phyloP scores from a whole-genome alignment of 2,888 invertebrate genomes.

The Panopea generosa region DNA sequence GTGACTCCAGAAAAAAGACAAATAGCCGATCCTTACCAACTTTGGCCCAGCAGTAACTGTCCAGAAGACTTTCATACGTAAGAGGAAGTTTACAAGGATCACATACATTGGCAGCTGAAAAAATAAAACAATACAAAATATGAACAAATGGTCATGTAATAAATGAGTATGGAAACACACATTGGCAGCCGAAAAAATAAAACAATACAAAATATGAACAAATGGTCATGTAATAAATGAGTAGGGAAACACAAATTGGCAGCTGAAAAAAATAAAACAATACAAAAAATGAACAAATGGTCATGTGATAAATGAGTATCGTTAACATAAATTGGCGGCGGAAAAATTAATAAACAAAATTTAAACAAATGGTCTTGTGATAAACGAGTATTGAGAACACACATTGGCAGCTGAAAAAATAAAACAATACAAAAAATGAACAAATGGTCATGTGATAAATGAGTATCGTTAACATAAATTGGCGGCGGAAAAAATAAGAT shows the following conservation, averaged over 20 bases:
- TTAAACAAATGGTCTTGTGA: neutral
- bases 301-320: no score
- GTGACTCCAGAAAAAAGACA: no score
- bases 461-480: neutral
- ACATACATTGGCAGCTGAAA: constrained; percentile 85
- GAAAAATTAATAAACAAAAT: neutral
- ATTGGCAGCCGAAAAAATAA: neutral
- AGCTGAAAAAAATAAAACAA: no score
- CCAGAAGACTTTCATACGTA: constrained; percentile 88
- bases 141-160: neutral
- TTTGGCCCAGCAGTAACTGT: constrained; percentile 87
- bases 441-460: no score
- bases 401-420: no score
- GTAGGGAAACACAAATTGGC: no score
- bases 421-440: no score
- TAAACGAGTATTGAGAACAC: no score
- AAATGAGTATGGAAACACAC: no score
- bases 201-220: neutral
- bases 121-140: constrained; percentile 24
- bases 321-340: neutral
- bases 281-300: no score
- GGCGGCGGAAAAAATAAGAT: neutral
- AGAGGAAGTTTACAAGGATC: constrained; percentile 87
- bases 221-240: neutral
- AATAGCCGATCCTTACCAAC: constrained; percentile 87